Percentiles rank a stretch among this genome's conserved stretches.
These are phyloP conservation scores for Dallia pectoralis DNA, from an alignment of 2,797 vertebrate species.

Conservation along the genomic window DNA sequence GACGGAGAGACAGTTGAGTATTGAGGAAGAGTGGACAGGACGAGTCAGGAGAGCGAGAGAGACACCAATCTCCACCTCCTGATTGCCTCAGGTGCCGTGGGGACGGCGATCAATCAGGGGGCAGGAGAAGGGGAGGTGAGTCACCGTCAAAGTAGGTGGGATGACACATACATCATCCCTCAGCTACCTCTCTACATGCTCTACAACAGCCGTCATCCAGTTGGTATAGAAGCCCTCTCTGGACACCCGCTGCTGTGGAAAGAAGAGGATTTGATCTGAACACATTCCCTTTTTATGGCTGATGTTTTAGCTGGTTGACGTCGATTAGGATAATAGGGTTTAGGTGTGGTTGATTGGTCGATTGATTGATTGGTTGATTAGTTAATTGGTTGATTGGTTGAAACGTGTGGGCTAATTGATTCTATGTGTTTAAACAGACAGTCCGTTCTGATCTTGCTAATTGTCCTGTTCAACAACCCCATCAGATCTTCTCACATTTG, in stretches of 20 bases:
- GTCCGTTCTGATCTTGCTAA: no score
- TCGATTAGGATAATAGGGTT: background rate
- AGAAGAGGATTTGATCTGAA: no score
- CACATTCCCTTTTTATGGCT: no score
- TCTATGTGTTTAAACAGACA: background rate
- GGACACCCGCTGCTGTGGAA: no score
- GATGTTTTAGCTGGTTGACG: no score
- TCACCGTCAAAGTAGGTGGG: constrained; percentile 43
- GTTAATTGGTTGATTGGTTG: background rate
- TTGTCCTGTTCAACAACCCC: no score
- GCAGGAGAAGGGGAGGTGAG: constrained; percentile 26
- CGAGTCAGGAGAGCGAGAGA: constrained; percentile 59
- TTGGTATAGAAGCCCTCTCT: background rate
- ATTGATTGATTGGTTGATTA: no score
- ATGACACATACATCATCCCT: background rate
- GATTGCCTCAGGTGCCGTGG: constrained; percentile 68
- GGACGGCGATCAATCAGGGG: constrained; percentile 55
- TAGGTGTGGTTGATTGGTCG: background rate
- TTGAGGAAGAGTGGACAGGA: constrained; percentile 62
- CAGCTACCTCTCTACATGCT: background rate
- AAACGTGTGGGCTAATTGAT: background rate
- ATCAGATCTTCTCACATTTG: no score
- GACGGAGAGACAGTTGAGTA: background rate
- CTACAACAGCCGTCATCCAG: background rate
- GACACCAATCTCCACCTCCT: constrained; percentile 71